Conservation (phyloP, 2,888 invertebrate species). For the Gnatocerus cornutus region DNA sequence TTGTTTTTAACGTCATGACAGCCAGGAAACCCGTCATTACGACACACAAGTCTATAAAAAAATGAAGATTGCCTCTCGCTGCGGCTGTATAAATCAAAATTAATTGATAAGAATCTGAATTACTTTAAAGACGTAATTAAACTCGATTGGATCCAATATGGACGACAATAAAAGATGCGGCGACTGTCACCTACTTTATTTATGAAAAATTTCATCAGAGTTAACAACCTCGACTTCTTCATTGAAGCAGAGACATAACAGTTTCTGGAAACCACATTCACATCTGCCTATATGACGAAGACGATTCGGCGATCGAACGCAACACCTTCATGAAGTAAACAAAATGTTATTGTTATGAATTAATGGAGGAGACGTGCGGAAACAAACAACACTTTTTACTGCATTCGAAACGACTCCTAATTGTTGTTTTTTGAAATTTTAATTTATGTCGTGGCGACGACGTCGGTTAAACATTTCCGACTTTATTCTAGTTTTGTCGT, state of each 20-base stretch:
- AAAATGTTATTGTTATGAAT: constrained; percentile 7
- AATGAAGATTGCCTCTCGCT: constrained; percentile 16
- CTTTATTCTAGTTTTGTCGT: too few species aligned
- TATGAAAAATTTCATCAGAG: constrained; percentile 10
- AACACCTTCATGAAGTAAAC: constrained; percentile 20
- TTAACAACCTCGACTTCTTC: constrained; percentile 14
- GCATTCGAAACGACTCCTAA: too few species aligned
- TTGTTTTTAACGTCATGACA: not conserved
- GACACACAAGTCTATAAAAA: constrained; percentile 4
- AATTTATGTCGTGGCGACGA: too few species aligned
- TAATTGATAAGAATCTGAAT: constrained; percentile 26
- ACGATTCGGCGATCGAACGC: constrained; percentile 1
- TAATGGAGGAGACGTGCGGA: too few species aligned
- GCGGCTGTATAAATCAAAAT: constrained; percentile 19
- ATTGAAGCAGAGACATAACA: constrained; percentile 18
- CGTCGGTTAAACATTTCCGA: too few species aligned
- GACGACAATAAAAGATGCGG: not conserved
- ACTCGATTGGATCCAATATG: constrained; percentile 1
- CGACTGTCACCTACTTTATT: constrained; percentile 4
- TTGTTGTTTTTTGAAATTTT: too few species aligned
- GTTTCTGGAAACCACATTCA: constrained; percentile 19
- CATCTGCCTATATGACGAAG: constrained; percentile 5
- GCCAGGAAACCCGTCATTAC: constrained; percentile 14
- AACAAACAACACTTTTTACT: too few species aligned
- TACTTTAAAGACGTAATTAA: constrained; percentile 22